Evolutionary conservation across 2,797 vertebrate species (phyloP), one percentile per base, ranked within the genome.

Genomic region (Pyrocephalus nanus): DNA sequence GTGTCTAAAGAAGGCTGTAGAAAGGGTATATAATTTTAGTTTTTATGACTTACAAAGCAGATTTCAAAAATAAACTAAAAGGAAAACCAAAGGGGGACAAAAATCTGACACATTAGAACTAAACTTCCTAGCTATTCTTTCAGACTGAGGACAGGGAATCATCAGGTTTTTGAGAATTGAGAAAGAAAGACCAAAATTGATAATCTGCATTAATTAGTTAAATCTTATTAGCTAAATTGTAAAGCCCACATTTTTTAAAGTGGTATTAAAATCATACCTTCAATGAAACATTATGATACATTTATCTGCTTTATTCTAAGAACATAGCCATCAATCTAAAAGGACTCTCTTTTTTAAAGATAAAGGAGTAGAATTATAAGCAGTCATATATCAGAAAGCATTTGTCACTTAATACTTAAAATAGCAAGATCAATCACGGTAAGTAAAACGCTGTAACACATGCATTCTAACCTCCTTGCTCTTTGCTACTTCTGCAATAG

Each of bases 401-500:
- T 58, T 69, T 82, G 5, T 51, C 29, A 42, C 62, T 86, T 74
- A 77, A 78, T 70, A 82, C 9, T 45, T 66, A 74, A 73, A 79
- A 23, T 36, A 73, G 64, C 21, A 90, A 66, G 42, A 85, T 67
- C 19, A 78, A 81, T 17, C 15, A 65, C 17, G 34, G 8, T 21
- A 80, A 77, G 19, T 27, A 72, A 90, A 93, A 58, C 9, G 22
- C 29, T 50, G 42, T 18, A 79, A 53, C 15, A 64, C 23, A 7
- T 20, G 65, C 25, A 74, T 86, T 93, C 97, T 78, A 94, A 99
- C 99, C 98, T 99, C 99, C 98, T 99, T 99, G 97, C 98, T 99
- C 97, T 99, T 99, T 80, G 99, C 98, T 70, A 99, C 98, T 98
- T 99, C 99, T 36, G 99, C 99, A 51, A 99, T 99, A 60, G 99